Conservation (phyloP, 2,888 invertebrate species). For the Tanytarsus gracilentus region DNA sequence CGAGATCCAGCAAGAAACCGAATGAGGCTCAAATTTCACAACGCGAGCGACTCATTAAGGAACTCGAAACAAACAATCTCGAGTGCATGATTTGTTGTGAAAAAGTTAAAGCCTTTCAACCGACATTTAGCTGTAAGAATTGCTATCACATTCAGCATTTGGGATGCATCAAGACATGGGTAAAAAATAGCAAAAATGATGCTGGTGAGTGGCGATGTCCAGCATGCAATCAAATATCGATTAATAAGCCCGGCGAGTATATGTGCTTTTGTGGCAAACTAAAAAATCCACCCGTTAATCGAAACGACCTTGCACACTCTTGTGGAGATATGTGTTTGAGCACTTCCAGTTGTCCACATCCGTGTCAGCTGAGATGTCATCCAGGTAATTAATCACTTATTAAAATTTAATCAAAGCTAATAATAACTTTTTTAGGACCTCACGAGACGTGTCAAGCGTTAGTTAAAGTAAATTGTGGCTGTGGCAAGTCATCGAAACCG, state of each 20-base stretch:
- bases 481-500: slow-evolving; percentile 59
- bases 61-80: slow-evolving; percentile 67
- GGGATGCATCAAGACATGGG: slow-evolving; percentile 86
- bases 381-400: no score
- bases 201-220: slow-evolving; percentile 86
- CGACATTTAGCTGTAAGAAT: slow-evolving; percentile 83
- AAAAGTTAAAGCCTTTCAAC: slow-evolving; percentile 64
- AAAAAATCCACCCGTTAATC: slow-evolving; percentile 64
- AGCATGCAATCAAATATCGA: slow-evolving; percentile 79
- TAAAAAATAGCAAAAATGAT: slow-evolving; percentile 66
- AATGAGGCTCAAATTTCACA: slow-evolving; percentile 50
- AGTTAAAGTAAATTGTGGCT: slow-evolving; percentile 64
- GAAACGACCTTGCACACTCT: slow-evolving; percentile 75
- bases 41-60: slow-evolving; percentile 72
- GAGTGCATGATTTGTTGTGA: slow-evolving; percentile 96
- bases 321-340: slow-evolving; percentile 80
- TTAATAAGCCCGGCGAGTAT: slow-evolving; percentile 68
- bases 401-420: no score
- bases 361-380: slow-evolving; percentile 77
- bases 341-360: slow-evolving; percentile 50
- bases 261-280: slow-evolving; percentile 83
- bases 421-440: no score
- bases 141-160: slow-evolving; percentile 92
- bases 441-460: slow-evolving; percentile 82
- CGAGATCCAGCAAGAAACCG: background rate